Evolutionary conservation across 2,113 vertebrate species (phyloP).

Genomic region (Crypturellus undulatus): DNA sequence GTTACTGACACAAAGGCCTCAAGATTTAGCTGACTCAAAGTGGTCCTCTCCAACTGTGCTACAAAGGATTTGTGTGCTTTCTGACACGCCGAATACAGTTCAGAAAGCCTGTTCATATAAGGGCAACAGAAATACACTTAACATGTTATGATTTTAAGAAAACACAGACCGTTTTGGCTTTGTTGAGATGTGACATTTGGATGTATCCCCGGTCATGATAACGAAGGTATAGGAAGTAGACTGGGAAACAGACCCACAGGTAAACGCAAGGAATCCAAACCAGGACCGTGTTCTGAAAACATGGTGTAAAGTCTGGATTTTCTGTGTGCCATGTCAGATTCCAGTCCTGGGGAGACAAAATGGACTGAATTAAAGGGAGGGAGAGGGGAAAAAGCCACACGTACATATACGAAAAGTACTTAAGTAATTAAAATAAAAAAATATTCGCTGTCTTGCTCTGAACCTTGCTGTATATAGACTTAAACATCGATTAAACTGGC

Average conservation of each 20-base stretch:
- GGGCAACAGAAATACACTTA: neutral
- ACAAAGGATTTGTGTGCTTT: neutral
- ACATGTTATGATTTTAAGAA: accelerated
- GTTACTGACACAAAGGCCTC: neutral
- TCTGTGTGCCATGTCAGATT: constrained; percentile 88
- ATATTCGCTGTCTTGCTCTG: neutral
- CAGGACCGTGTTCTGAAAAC: constrained; percentile 95
- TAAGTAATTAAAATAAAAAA: neutral
- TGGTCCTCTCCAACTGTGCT: neutral
- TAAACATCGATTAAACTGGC: neutral
- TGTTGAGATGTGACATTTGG: constrained; percentile 92
- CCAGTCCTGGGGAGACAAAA: constrained; percentile 84
- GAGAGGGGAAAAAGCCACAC: neutral
- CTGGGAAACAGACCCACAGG: constrained; percentile 89
- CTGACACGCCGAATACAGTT: neutral
- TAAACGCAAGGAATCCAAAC: constrained; percentile 91
- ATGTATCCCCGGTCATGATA: constrained; percentile 89
- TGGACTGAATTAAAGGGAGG: accelerated
- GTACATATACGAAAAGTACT: neutral
- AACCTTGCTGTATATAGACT: neutral
- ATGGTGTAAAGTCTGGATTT: constrained; percentile 90
- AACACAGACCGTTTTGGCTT: constrained; percentile 89
- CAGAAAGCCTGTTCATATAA: neutral
- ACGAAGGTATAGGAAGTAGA: constrained; percentile 88
- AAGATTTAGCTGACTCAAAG: neutral